Percentiles rank a stretch among this genome's conserved stretches.
Evolutionary conservation across 2,113 vertebrate genomes (phyloP).

Genomic region (Heliornis fulica): DNA sequence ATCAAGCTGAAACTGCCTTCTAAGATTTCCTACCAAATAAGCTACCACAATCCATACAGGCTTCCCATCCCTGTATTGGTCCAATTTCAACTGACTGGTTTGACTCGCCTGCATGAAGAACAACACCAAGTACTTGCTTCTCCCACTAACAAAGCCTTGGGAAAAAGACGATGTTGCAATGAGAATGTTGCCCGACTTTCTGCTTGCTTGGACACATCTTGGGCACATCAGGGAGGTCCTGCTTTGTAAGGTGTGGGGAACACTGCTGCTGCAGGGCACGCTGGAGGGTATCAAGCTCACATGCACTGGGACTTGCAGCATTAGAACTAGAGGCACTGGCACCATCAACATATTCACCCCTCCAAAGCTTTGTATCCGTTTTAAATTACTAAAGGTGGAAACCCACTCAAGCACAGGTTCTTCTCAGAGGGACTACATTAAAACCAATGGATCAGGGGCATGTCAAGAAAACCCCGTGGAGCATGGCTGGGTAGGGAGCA

Average conservation of each 20-base stretch:
- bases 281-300: not conserved
- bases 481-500: not conserved
- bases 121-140: not conserved
- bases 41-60: not conserved
- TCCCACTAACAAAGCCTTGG: not conserved
- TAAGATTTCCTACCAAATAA: not conserved
- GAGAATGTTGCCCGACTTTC: not conserved
- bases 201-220: not conserved
- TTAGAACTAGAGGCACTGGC: not conserved
- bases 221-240: not conserved
- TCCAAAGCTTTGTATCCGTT: not conserved
- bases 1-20: not conserved
- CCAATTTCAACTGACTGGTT: not conserved
- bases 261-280: not conserved
- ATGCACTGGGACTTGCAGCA: not conserved
- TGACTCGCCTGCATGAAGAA: not conserved
- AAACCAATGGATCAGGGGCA: not conserved
- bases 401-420: not conserved
- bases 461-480: not conserved
- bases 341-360: not conserved
- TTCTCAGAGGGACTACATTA: not conserved
- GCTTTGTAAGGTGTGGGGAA: not conserved
- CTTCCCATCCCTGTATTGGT: not conserved
- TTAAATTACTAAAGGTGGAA: not conserved
- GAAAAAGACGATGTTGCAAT: not conserved